phyloP scores from a whole-genome alignment of 1,140 invertebrate genomes.

The Drosophila sucinea region DNA sequence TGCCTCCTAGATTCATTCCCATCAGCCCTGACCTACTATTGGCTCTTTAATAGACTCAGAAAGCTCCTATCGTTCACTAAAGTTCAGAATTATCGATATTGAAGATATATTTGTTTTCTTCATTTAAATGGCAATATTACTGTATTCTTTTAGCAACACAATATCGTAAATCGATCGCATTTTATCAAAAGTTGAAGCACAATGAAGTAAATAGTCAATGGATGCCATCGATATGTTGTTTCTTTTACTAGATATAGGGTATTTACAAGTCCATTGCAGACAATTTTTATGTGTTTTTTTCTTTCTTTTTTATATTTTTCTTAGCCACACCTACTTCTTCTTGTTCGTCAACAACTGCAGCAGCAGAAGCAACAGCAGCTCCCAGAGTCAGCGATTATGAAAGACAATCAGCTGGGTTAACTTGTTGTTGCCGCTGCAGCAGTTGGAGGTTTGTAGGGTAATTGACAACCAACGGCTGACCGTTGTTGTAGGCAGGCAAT shows the following conservation, averaged over 20 bases:
- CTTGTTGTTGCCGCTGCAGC: slow-evolving; percentile 29
- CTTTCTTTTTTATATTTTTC: neutral
- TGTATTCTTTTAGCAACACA: no score
- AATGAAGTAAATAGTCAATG: no score
- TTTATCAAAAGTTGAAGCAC: no score
- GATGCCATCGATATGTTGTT: no score
- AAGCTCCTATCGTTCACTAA: no score
- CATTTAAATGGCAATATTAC: no score
- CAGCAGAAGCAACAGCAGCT: neutral
- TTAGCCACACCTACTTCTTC: slow-evolving; percentile 34
- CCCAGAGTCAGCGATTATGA: slow-evolving; percentile 59
- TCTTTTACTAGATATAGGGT: neutral
- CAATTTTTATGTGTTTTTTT: neutral
- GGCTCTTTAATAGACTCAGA: no score
- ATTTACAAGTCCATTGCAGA: neutral
- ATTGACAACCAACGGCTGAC: slow-evolving; percentile 63
- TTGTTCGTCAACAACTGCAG: neutral
- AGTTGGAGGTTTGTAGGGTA: slow-evolving; percentile 76
- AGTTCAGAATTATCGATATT: no score
- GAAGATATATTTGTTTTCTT: no score
- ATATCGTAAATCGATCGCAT: no score
- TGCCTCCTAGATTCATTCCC: no score
- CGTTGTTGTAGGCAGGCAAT: slow-evolving; percentile 25
- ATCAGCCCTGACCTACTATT: no score
- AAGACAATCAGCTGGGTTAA: slow-evolving; percentile 74